A percentile compares a stretch with the other conserved stretches of the same genome.
Conservation (phyloP, 2,888 invertebrate species). For the Drosophila mettleri region DNA sequence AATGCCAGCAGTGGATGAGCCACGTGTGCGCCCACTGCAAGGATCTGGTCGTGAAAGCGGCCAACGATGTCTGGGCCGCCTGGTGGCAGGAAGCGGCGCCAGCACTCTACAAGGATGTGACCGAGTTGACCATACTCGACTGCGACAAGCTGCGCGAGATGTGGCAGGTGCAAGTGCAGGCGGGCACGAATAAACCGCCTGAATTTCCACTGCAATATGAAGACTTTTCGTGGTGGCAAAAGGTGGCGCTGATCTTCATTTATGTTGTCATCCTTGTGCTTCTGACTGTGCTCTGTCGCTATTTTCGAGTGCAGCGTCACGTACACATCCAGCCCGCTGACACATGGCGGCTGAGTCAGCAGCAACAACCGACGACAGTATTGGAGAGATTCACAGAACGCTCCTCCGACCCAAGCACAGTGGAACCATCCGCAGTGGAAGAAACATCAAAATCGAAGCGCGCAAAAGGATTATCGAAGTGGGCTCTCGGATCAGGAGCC, state of each 20-base stretch:
- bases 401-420: background rate
- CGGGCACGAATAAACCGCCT: no score
- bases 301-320: background rate
- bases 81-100: background rate
- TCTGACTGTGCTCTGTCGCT: background rate
- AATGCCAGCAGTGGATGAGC: conserved; percentile 1
- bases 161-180: background rate
- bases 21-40: conserved; percentile 2
- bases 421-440: background rate
- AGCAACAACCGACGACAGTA: background rate
- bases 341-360: no score
- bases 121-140: background rate
- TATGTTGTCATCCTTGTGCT: background rate
- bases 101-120: background rate
- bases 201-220: background rate
- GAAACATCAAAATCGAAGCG: background rate
- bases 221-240: background rate
- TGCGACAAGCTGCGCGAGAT: background rate
- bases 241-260: background rate
- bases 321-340: background rate
- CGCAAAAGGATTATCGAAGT: background rate
- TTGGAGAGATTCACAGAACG: background rate
- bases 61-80: background rate
- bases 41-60: background rate
- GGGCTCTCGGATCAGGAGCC: no score